Conservation (phyloP, 2,113 vertebrate species). For the Machaerirhynchus nigripectus region DNA sequence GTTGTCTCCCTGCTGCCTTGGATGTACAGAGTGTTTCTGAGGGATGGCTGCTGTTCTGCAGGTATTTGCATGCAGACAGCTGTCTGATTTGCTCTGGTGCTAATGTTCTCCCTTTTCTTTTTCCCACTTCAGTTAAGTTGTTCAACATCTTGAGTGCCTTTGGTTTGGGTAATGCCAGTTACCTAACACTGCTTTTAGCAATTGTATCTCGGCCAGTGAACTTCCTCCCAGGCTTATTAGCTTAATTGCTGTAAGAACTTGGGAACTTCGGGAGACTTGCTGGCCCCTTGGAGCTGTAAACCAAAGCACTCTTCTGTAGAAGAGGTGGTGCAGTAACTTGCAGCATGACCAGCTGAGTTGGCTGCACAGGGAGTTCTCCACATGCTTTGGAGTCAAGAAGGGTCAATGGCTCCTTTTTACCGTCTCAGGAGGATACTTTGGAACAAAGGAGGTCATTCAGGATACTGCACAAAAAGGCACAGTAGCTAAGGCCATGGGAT, state of each 20-base stretch:
- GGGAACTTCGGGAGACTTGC: not conserved
- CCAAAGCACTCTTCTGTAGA: not conserved
- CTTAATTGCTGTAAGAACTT: not conserved
- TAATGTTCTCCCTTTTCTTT: not conserved
- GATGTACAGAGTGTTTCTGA: not conserved
- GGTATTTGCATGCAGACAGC: not conserved
- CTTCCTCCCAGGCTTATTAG: not conserved
- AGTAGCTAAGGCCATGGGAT: not conserved
- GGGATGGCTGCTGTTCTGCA: not conserved
- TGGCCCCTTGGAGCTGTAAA: not conserved
- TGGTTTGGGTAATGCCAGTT: not conserved
- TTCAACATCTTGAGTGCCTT: not conserved
- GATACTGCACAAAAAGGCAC: not conserved
- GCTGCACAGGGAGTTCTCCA: not conserved
- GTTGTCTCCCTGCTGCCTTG: not conserved
- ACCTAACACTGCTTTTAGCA: not conserved
- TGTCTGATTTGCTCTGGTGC: not conserved
- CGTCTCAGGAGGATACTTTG: not conserved
- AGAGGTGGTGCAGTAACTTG: not conserved
- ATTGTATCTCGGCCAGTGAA: not conserved
- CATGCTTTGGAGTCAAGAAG: not conserved
- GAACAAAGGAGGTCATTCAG: not conserved
- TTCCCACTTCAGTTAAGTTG: not conserved
- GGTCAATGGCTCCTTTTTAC: not conserved
- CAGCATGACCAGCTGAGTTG: fast-evolving